These are phyloP conservation scores for Tanypteryx hageni DNA, from an alignment of 2,888 invertebrate species.

Conservation along the genomic window DNA sequence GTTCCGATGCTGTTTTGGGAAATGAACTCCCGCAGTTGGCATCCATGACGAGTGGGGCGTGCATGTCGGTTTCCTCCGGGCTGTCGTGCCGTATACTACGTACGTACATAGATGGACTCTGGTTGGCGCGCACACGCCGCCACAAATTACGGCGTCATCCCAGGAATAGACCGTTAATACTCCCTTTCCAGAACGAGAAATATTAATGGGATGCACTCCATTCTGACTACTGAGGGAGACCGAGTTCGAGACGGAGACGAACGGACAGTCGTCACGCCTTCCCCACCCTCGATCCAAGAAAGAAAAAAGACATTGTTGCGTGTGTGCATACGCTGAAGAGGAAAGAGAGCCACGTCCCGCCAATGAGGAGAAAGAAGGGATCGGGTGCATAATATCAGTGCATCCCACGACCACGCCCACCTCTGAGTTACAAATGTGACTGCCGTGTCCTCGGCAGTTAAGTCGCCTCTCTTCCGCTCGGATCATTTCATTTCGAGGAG, in stretches of 20 bases:
- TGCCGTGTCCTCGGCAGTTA: background rate
- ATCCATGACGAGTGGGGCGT: conserved; percentile 32
- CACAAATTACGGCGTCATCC: conserved; percentile 49
- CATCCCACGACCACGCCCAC: conserved; percentile 47
- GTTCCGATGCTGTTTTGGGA: background rate
- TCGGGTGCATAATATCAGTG: conserved; percentile 36
- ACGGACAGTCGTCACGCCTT: conserved; percentile 38
- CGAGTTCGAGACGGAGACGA: conserved; percentile 18
- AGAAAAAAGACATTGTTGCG: background rate
- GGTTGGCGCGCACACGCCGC: conserved; percentile 1
- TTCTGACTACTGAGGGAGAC: background rate
- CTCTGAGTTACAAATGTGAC: background rate
- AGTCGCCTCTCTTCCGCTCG: background rate
- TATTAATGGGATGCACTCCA: conserved; percentile 42
- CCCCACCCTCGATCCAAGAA: background rate
- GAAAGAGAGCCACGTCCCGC: background rate
- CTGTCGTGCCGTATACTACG: conserved; percentile 19
- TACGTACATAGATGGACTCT: conserved; percentile 15
- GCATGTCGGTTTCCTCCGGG: conserved; percentile 1
- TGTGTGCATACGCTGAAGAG: background rate
- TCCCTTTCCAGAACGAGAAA: conserved; percentile 47
- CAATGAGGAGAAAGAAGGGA: conserved; percentile 10
- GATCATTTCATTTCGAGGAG: background rate
- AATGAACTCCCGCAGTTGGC: conserved; percentile 21
- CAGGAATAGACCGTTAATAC: conserved; percentile 56